Base-by-base conservation (phyloP, 2,113 vertebrate species). In the Drymodes brunneopygia region DNA sequence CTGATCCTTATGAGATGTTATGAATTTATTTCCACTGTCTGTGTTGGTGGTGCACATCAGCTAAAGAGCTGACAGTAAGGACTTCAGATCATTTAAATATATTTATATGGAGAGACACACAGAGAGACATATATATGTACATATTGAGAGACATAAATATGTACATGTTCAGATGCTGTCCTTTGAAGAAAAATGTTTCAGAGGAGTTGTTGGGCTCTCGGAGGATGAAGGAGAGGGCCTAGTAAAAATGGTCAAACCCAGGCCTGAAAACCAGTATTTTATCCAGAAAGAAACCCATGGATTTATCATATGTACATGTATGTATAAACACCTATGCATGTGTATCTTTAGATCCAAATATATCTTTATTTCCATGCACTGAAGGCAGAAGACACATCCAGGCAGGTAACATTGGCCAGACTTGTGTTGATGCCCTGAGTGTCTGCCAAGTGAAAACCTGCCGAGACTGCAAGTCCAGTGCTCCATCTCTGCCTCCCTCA, bases 391-490 rank as follows among this genome's bases (percentile, higher is more conserved):
- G 77, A 45, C 25, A 40, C 44, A 74, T 29, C 38, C 42, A 79
- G 72, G 56, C 77, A 87, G 42, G 47, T 65, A 50, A 85, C 54
- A 19, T 13, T 44, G 74, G 54, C 79, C 85, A 93, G 90, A 47
- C 27, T 62, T 47, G 11, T 38, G 28, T 14, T 70, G 78, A 44
- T 44, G 28, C 29, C 61, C 42, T 2, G 14, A 45, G 25, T 6
- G 33, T 24, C 74, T 82, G 82, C 50, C 44, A 77, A 84, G 31
- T 1, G 4, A 71, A 90, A 86, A 84, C 33, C 77, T 74, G 27
- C 62, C 0, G 0, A 40, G n/a, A 51, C 54, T 21, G 36, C 31
- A 25, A 94, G 54, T 45, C 16, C 1, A 4, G n/a, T 29, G 21
- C 65, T 85, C 29, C 28, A 11, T 31, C n/a, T 72, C 71, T 82